phyloP scores from a whole-genome alignment of 2,888 invertebrate species.

The Leistus spinibarbis region DNA sequence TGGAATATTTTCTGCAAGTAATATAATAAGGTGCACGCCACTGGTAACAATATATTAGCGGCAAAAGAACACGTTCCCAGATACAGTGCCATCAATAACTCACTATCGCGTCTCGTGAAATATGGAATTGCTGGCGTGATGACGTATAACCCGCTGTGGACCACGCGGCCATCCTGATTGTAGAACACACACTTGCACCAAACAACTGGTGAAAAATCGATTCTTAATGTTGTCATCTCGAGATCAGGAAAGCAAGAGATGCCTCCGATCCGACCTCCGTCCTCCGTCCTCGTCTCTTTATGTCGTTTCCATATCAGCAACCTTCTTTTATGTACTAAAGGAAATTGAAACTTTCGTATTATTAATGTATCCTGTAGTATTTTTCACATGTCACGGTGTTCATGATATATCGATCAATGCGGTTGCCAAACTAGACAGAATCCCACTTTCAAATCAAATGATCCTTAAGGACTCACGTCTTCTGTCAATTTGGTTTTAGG shows the following conservation, averaged over 20 bases:
- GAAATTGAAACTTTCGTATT: constrained; percentile 6
- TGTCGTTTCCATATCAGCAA: not conserved
- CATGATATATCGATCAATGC: constrained; percentile 10
- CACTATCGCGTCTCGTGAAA: constrained; percentile 45
- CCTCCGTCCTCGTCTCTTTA: not conserved
- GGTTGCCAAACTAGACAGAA: not conserved
- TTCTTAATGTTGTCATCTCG: constrained; percentile 26
- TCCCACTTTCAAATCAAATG: not conserved
- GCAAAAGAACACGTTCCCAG: constrained; percentile 31
- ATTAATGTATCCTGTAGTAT: constrained; percentile 19
- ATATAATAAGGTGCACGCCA: constrained; percentile 4
- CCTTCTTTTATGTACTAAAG: not conserved
- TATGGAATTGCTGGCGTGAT: constrained; percentile 44
- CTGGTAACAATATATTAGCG: constrained; percentile 34
- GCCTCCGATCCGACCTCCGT: not conserved
- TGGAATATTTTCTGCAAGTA: not conserved
- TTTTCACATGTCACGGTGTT: constrained; percentile 19
- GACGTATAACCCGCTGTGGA: constrained; percentile 37
- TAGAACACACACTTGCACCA: constrained; percentile 1
- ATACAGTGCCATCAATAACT: constrained; percentile 46
- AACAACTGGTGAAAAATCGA: constrained; percentile 25
- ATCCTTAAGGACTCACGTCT: not conserved
- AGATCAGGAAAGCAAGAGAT: constrained; percentile 5
- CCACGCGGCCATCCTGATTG: constrained; percentile 7
- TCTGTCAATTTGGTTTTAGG: not conserved